Evolutionary conservation across 2,888 invertebrate genomes (phyloP), one percentile per base, ranked within the genome.

Genomic region (Trachelus iudaicus): DNA sequence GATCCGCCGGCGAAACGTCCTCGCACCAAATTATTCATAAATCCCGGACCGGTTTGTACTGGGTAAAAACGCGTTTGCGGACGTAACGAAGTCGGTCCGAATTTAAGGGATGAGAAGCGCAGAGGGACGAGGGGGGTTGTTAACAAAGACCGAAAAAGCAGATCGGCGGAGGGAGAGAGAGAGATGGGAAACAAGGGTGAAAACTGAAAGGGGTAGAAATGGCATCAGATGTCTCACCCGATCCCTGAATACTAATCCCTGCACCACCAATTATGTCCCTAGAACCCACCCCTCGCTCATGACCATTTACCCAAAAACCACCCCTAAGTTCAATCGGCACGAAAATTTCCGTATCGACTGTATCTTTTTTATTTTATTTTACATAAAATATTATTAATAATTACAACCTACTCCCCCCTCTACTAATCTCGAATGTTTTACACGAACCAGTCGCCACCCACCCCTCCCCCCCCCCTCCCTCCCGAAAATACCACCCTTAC

Each of bases 181-280:
- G 56, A 23, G 56, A 2, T 2, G 9, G 9, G 23, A 9, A 9
- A 23, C 0, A 0, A 56, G 56, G 56, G 56, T 56, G 56, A 56
- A 23, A 56, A 40, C 40, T 30, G 69, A 33, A 69, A 71, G 71
- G 33, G 71, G 71, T 34, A 34, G 71, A 23, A 37, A 11, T 34
- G 73, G 74, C 84, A 85, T 85, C 85, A 84, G 84, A 83, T 85
- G 84, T 81, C 84, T 80, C 82, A 79, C 76, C 84, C 84, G 82
- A 83, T 83, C 81, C 81, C 80, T 81, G 82, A 82, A 85, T 84
- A 81, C 82, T 85, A 84, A 85, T 85, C 84, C 84, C 81, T 80
- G 82, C 83, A 80, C 80, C 81, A 82, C 85, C 82, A 84, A 84
- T 85, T 83, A 84, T 79, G 81, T 80, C 83, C 81, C 81, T 82